These are phyloP conservation scores for Pagrus major DNA, from an alignment of 2,113 vertebrate genomes.

Conservation along the genomic window DNA sequence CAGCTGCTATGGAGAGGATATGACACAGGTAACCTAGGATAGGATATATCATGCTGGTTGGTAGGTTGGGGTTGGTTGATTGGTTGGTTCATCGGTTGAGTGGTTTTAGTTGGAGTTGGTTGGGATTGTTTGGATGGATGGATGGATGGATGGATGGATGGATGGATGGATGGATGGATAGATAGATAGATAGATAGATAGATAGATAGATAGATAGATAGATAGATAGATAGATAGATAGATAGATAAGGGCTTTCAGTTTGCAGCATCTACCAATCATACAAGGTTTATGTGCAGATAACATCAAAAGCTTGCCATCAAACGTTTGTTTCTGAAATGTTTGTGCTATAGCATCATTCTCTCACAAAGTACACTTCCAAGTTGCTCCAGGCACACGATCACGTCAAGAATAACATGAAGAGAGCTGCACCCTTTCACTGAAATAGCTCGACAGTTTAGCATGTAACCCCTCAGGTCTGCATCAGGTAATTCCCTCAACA, in stretches of 20 bases:
- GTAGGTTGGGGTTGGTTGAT: too few relatives aligned
- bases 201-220: too few relatives aligned
- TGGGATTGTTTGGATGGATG: too few relatives aligned
- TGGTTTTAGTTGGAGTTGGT: too few relatives aligned
- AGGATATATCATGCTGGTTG: too few relatives aligned
- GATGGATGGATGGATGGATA: too few relatives aligned
- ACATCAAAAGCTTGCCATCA: background rate
- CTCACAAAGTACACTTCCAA: conserved; percentile 12
- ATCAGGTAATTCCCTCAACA: conserved; percentile 27
- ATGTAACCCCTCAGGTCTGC: conserved; percentile 27
- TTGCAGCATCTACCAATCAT: background rate
- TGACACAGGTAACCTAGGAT: too few relatives aligned
- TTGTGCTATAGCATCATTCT: background rate
- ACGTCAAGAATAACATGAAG: conserved; percentile 26
- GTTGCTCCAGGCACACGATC: conserved; percentile 15
- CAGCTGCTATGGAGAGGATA: too few relatives aligned
- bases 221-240: too few relatives aligned
- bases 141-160: too few relatives aligned
- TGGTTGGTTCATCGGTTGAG: too few relatives aligned
- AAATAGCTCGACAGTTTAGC: conserved; percentile 28
- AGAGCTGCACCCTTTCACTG: conserved; percentile 9
- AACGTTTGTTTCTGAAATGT: background rate
- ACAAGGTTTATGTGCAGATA: background rate
- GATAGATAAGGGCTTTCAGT: background rate
- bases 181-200: too few relatives aligned